Conservation (phyloP, 2,113 vertebrate species). For the Machaerirhynchus nigripectus region DNA sequence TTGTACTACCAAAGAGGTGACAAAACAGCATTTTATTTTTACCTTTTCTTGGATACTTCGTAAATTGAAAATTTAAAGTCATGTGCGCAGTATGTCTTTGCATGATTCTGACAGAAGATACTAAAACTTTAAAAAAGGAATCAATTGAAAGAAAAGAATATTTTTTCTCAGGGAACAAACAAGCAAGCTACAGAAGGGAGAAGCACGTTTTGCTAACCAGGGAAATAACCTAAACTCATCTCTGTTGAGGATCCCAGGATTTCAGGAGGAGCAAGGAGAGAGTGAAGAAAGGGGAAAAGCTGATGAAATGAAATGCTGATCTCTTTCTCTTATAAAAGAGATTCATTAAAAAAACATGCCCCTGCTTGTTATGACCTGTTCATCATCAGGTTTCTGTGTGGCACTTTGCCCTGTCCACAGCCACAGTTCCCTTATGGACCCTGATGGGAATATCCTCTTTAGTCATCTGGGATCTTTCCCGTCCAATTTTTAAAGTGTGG, state of each 20-base stretch:
- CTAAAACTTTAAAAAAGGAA: background rate
- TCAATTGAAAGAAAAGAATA: background rate
- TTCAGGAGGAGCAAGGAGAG: background rate
- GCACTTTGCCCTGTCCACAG: background rate
- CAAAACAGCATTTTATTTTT: background rate
- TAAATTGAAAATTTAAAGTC: background rate
- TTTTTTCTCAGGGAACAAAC: background rate
- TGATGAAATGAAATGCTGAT: background rate
- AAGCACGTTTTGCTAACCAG: background rate
- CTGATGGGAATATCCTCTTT: background rate
- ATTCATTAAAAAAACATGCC: background rate
- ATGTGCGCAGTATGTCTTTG: background rate
- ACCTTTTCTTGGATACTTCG: background rate
- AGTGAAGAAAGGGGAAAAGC: background rate
- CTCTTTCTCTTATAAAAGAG: background rate
- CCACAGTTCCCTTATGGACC: background rate
- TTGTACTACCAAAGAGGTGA: background rate
- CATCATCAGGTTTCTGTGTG: background rate
- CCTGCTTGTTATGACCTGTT: background rate
- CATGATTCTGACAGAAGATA: rapidly evolving
- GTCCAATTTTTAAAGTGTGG: background rate
- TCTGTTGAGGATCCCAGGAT: background rate
- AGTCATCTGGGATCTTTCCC: background rate
- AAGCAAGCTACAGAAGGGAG: background rate
- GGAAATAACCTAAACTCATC: background rate